Conservation (phyloP, 2,797 vertebrate species). For the Knipowitschia caucasica region DNA sequence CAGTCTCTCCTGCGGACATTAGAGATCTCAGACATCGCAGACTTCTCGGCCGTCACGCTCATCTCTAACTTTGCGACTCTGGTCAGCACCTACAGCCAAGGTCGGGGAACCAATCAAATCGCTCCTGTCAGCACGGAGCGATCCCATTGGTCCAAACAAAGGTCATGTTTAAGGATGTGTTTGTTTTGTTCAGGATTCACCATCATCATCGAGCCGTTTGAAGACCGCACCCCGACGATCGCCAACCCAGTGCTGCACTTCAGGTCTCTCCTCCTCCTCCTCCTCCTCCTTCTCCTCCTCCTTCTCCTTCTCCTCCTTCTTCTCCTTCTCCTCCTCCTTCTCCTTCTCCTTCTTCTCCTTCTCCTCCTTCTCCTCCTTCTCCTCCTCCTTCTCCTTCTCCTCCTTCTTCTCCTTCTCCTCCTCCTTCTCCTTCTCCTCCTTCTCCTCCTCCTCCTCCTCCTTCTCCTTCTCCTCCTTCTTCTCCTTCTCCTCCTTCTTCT, state of each 20-base stretch:
- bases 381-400: background rate
- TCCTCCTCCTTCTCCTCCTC: background rate
- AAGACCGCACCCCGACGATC: constrained; percentile 89
- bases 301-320: background rate
- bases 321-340: background rate
- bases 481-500: background rate
- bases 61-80: constrained; percentile 91
- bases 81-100: constrained; percentile 94
- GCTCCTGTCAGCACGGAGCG: too few species aligned
- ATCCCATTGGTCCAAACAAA: too few species aligned
- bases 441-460: too few species aligned
- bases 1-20: constrained; percentile 85
- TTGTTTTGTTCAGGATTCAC: constrained; percentile 78
- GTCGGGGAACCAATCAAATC: too few species aligned
- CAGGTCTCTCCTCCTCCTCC: constrained; percentile 70
- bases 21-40: constrained; percentile 86
- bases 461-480: background rate
- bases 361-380: background rate
- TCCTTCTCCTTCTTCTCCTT: background rate
- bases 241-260: constrained; percentile 90
- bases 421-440: background rate
- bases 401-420: background rate
- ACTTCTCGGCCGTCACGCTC: constrained; percentile 88
- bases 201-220: constrained; percentile 92
- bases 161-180: background rate